A percentile compares a stretch with the other conserved stretches of the same genome.
These are phyloP conservation scores for Colletes latitarsis DNA, from an alignment of 1,140 invertebrate species.

Conservation along the genomic window DNA sequence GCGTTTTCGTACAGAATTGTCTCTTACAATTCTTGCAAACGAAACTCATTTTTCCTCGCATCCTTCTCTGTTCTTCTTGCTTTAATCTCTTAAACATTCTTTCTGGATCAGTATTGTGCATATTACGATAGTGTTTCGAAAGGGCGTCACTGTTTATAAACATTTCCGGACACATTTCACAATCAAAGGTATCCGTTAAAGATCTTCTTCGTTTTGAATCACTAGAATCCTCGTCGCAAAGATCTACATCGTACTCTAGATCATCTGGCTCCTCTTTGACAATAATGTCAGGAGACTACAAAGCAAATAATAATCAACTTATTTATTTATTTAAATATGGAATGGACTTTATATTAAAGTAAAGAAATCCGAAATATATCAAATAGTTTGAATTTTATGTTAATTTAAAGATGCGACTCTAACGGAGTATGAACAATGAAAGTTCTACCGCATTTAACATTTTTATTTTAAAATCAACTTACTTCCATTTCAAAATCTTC, in stretches of 20 bases:
- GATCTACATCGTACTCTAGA: constrained; percentile 73
- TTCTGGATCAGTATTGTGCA: constrained; percentile 76
- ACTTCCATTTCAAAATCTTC: constrained; percentile 55
- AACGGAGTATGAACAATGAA: too few species aligned
- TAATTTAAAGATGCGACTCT: too few species aligned
- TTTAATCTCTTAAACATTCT: constrained; percentile 75
- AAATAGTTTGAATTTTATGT: too few species aligned
- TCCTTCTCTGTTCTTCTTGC: constrained; percentile 52
- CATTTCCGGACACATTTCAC: constrained; percentile 79
- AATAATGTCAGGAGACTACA: constrained; percentile 53
- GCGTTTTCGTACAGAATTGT: constrained; percentile 76
- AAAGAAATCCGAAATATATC: too few species aligned
- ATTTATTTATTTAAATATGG: not conserved
- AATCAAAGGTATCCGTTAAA: constrained; percentile 73
- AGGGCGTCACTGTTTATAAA: constrained; percentile 75
- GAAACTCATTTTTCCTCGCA: constrained; percentile 69
- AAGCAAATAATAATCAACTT: constrained; percentile 40
- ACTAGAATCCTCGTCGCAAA: constrained; percentile 65
- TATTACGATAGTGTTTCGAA: constrained; percentile 74
- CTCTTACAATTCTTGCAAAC: constrained; percentile 77
- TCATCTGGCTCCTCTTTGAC: constrained; percentile 79
- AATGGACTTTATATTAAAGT: constrained; percentile 9
- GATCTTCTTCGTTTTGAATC: constrained; percentile 68
- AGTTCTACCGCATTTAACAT: too few species aligned
- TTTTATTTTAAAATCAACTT: not conserved